These are phyloP conservation scores for Polypterus senegalus DNA, from an alignment of 2,113 vertebrate genomes.

Conservation along the genomic window DNA sequence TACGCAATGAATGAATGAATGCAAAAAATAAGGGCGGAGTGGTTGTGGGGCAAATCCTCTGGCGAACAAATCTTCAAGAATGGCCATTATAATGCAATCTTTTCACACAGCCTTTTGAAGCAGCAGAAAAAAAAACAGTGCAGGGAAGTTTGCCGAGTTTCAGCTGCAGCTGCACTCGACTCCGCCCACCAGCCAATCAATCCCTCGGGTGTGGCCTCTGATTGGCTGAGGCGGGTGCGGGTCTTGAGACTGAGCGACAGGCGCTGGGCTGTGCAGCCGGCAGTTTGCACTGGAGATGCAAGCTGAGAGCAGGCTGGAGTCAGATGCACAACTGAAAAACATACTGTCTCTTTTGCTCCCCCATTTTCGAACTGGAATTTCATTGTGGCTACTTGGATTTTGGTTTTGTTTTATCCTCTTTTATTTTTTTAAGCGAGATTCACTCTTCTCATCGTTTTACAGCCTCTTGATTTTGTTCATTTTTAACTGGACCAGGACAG, in stretches of 20 bases:
- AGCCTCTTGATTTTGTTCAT: constrained; percentile 10
- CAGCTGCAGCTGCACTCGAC: constrained; percentile 32
- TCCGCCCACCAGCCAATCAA: constrained; percentile 49
- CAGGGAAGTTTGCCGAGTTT: constrained; percentile 39
- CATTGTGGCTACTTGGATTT: background rate
- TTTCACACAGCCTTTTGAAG: background rate
- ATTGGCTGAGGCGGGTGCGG: constrained; percentile 45
- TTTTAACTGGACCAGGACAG: constrained; percentile 6
- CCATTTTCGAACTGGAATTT: constrained; percentile 33
- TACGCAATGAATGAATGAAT: too few relatives aligned
- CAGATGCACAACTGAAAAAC: constrained; percentile 25
- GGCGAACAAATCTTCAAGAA: background rate
- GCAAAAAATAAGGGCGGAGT: background rate
- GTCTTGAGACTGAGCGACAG: constrained; percentile 51
- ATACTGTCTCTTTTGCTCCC: constrained; percentile 28
- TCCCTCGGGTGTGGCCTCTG: constrained; percentile 37
- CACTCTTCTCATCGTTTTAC: constrained; percentile 8
- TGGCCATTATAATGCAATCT: background rate
- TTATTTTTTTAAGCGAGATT: background rate
- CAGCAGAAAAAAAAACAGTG: background rate
- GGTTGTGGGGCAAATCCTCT: background rate
- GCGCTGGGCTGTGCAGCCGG: constrained; percentile 41
- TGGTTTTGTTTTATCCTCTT: constrained; percentile 17
- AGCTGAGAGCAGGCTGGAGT: constrained; percentile 42
- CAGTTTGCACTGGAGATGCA: constrained; percentile 49